These are phyloP conservation scores for Allacma fusca DNA, from an alignment of 2,888 invertebrate genomes.

Conservation along the genomic window DNA sequence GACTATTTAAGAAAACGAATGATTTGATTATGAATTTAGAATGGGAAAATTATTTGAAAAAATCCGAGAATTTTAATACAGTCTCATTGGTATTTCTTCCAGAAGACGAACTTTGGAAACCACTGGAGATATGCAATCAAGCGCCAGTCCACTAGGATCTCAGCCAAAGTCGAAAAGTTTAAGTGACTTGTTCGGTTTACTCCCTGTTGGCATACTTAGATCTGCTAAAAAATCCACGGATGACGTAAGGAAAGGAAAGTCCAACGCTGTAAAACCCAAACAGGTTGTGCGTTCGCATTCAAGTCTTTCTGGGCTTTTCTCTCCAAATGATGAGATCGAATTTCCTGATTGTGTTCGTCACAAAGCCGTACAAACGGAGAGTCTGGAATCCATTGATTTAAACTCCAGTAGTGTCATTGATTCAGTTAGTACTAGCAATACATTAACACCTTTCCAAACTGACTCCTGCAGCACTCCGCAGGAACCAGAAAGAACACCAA, in stretches of 20 bases:
- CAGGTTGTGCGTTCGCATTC: constrained; percentile 35
- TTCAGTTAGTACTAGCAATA: constrained; percentile 20
- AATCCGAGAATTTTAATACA: no score
- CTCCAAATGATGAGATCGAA: constrained; percentile 38
- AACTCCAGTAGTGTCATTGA: constrained; percentile 47
- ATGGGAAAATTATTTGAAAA: no score
- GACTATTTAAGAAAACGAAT: no score
- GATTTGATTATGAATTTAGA: no score
- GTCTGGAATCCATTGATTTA: constrained; percentile 56
- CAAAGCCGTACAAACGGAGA: constrained; percentile 55
- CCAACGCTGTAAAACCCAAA: neutral
- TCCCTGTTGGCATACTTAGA: constrained; percentile 71
- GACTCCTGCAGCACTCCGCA: constrained; percentile 31
- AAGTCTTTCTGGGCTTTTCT: constrained; percentile 41
- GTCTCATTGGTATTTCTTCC: neutral
- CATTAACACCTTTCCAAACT: constrained; percentile 30
- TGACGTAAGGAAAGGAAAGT: constrained; percentile 27
- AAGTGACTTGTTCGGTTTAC: constrained; percentile 72
- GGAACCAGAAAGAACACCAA: constrained; percentile 17
- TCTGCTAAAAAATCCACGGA: constrained; percentile 63
- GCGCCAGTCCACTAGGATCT: constrained; percentile 46
- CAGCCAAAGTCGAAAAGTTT: constrained; percentile 81
- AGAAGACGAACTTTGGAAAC: constrained; percentile 59
- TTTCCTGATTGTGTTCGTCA: constrained; percentile 49
- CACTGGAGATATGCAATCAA: constrained; percentile 47